Conservation (phyloP, 2,888 invertebrate genomes). For the Eumacrocentrus americanus region DNA sequence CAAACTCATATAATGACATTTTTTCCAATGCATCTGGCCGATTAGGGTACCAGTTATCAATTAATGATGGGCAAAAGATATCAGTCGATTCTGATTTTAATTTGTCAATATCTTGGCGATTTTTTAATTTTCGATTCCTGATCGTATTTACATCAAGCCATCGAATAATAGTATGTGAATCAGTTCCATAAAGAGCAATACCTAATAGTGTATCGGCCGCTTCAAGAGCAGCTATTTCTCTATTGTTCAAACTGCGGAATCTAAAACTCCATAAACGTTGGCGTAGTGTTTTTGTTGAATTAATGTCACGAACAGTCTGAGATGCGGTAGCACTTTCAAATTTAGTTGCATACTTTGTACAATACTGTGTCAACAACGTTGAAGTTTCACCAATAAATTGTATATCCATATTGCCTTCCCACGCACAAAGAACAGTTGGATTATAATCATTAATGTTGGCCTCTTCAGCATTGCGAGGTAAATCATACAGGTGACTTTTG, state of each 20-base stretch:
- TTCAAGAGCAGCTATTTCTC: constrained; percentile 30
- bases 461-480: constrained; percentile 37
- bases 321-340: constrained; percentile 40
- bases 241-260: constrained; percentile 18
- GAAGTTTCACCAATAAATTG: constrained; percentile 43
- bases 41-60: constrained; percentile 33
- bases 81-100: too few relatives aligned
- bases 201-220: constrained; percentile 34
- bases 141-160: constrained; percentile 24
- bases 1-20: too few relatives aligned
- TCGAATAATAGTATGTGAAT: constrained; percentile 19
- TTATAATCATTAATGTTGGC: constrained; percentile 45
- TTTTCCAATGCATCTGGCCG: constrained; percentile 30
- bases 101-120: too few relatives aligned
- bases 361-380: constrained; percentile 40
- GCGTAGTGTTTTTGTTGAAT: constrained; percentile 42
- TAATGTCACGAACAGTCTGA: constrained; percentile 40
- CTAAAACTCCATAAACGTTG: constrained; percentile 40
- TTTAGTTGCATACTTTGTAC: constrained; percentile 47
- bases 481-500: constrained; percentile 42
- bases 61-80: constrained; percentile 24
- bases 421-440: constrained; percentile 40
- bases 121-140: constrained; percentile 16
- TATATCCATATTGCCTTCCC: constrained; percentile 46
- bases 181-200: constrained; percentile 17